Base-by-base conservation (phyloP, 2,888 invertebrate species). In the Cyaniris semiargus region DNA sequence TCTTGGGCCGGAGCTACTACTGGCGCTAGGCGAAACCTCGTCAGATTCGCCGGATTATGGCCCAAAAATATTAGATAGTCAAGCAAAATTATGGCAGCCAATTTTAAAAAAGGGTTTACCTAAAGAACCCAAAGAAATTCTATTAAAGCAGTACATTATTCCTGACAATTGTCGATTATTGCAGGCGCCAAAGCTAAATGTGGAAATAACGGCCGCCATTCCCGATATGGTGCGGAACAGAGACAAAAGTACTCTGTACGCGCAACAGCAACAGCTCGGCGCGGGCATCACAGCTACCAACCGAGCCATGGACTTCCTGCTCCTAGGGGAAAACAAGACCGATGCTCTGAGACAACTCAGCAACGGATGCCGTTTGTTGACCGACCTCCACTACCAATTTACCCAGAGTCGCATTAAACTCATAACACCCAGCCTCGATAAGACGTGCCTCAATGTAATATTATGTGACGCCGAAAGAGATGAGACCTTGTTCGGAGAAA, bases 251-350 rank as follows among this genome's bases (percentile, higher is more conserved):
- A 23, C 31, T 18, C 4, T 31, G 23, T 18, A 7, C 34, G 18
- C 31, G 7, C 53, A 53, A 58, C 53, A 75, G 2, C 75, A 75
- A 58, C 75, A 75, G 53, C 53, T 75, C 56, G 56, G 75, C 53
- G 31, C 75, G 31, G 56, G 75, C n/a, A 7, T 75, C n/a, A 75
- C 56, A 3, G 58, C 70, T 27, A 58, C 31, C 34, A 75, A 58
- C 56, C 53, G 58, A 56, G 27, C 23, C 56, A 31, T 56, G 53
- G 31, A 75, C 18, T 15, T 31, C 13, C 75, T 70, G 0, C 31
- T 70, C 10, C n/a, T 53, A 31, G 13, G 31, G 4, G 53, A 31
- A 56, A 23, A 75, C 56, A 53, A 56, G 31, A 31, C 58, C 13
- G 31, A 53, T 18, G 58, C 58, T n/a, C 27, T 75, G 10, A 56